phyloP scores from a whole-genome alignment of 2,888 invertebrate species.

The Xanthia togata region DNA sequence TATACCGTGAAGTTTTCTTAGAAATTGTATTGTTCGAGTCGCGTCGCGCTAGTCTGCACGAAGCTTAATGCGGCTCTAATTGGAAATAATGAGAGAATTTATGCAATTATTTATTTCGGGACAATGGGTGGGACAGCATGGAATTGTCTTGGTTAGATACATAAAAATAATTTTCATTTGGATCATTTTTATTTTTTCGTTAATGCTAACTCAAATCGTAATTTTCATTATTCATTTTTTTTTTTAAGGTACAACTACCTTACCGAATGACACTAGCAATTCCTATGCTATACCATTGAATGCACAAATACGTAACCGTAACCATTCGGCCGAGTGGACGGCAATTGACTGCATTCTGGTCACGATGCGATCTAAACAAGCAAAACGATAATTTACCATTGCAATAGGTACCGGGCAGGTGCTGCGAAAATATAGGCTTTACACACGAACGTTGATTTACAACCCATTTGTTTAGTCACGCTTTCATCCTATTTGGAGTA shows the following conservation, averaged over 20 bases:
- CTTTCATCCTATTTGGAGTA: constrained; percentile 43
- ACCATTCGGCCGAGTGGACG: constrained; percentile 46
- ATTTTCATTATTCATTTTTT: background rate
- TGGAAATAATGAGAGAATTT: background rate
- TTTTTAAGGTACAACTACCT: background rate
- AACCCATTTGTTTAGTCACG: constrained; percentile 59
- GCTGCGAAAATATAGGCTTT: constrained; percentile 70
- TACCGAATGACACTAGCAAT: constrained; percentile 41
- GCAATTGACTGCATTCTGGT: constrained; percentile 76
- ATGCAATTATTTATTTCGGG: background rate
- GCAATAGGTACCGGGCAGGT: constrained; percentile 72
- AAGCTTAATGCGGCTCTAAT: no score
- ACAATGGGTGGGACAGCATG: background rate
- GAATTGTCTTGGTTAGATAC: background rate
- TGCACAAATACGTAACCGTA: constrained; percentile 53
- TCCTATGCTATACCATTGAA: constrained; percentile 41
- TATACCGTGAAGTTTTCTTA: no score
- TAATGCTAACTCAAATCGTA: background rate
- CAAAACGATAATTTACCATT: constrained; percentile 78
- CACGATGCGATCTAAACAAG: constrained; percentile 78
- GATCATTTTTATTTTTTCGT: background rate
- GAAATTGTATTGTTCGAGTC: no score
- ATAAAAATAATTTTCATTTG: background rate
- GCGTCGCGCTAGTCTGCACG: no score
- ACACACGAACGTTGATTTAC: constrained; percentile 62